Conservation (phyloP, 1,140 invertebrate species). For the Formica selysi region DNA sequence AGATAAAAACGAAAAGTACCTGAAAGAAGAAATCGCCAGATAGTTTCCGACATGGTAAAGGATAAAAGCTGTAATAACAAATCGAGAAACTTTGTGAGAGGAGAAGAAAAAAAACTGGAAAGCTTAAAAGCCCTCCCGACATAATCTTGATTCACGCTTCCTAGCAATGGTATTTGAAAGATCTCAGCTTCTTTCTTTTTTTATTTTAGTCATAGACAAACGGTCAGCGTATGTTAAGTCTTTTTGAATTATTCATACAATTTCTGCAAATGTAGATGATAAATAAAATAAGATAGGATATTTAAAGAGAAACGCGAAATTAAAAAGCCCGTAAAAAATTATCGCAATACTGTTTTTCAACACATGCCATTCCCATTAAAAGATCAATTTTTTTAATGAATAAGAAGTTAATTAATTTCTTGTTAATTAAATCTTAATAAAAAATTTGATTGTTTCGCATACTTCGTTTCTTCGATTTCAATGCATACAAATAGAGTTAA, state of each 20-base stretch:
- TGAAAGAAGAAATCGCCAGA: background rate
- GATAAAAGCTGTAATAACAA: slow-evolving; percentile 29
- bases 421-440: background rate
- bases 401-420: background rate
- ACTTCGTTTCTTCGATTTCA: background rate
- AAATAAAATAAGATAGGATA: background rate
- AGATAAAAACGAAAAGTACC: background rate
- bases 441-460: background rate
- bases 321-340: background rate
- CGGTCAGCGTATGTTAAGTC: background rate
- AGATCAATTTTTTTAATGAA: background rate
- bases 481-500: background rate
- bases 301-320: background rate
- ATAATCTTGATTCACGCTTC: slow-evolving; percentile 41
- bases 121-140: slow-evolving; percentile 5
- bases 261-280: background rate
- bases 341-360: background rate
- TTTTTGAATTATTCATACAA: slow-evolving; percentile 53
- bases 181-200: background rate
- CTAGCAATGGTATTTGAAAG: background rate
- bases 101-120: background rate
- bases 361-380: background rate
- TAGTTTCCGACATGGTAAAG: background rate
- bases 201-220: slow-evolving; percentile 17
- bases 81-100: slow-evolving; percentile 38